Evolutionary conservation across 2,888 invertebrate genomes (phyloP).

Genomic region (Noctua fimbriata): DNA sequence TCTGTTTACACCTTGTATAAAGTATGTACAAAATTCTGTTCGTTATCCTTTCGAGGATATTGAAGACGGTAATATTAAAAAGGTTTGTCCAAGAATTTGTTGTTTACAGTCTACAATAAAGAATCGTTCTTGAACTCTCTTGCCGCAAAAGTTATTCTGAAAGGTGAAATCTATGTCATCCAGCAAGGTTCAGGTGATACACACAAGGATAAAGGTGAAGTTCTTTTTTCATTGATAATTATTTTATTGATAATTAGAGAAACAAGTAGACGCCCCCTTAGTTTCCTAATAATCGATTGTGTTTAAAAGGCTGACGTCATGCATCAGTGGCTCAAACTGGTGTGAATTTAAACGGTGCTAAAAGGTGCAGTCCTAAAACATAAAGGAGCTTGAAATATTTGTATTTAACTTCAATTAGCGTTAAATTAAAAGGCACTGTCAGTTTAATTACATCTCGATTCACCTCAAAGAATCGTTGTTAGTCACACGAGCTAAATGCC

Average conservation of each 20-base stretch:
- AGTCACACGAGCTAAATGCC: conserved; percentile 44
- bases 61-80: background rate
- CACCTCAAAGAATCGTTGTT: conserved; percentile 48
- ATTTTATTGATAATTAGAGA: background rate
- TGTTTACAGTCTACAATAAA: background rate
- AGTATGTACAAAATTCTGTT: background rate
- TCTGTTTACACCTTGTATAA: background rate
- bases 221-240: background rate
- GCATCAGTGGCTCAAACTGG: background rate
- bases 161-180: background rate
- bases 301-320: conserved; percentile 21
- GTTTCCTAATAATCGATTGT: background rate
- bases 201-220: background rate
- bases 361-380: conserved; percentile 10
- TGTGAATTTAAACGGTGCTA: conserved; percentile 1
- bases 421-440: conserved; percentile 45
- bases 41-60: background rate
- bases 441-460: conserved; percentile 44
- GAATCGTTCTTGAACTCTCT: background rate
- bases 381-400: conserved; percentile 11
- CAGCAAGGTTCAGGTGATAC: background rate
- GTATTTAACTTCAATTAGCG: conserved; percentile 42
- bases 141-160: background rate
- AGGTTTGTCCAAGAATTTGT: background rate
- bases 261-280: background rate